phyloP scores from a whole-genome alignment of 2,113 vertebrate genomes.

The Rhegmatorhina hoffmannsi region DNA sequence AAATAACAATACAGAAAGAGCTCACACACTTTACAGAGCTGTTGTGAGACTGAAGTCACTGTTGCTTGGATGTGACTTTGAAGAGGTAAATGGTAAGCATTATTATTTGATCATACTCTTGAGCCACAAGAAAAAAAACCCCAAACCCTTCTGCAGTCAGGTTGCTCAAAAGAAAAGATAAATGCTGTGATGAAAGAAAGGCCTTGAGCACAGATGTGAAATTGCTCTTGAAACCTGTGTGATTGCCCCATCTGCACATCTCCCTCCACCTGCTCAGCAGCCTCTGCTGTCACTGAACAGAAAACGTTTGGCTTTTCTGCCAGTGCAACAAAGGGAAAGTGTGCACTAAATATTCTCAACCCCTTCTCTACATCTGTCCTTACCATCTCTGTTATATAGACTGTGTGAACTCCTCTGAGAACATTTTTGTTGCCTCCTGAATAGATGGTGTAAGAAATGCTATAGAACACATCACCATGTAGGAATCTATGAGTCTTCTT shows the following conservation, averaged over 20 bases:
- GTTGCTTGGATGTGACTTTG: neutral
- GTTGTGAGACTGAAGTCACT: neutral
- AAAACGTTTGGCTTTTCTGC: slow-evolving; percentile 25
- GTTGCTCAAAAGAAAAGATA: slow-evolving; percentile 27
- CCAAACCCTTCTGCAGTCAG: neutral
- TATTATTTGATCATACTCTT: slow-evolving; percentile 15
- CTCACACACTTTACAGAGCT: neutral
- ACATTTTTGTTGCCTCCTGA: slow-evolving; percentile 6
- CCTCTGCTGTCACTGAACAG: neutral
- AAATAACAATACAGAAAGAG: neutral
- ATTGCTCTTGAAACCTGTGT: slow-evolving; percentile 32
- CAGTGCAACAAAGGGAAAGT: slow-evolving; percentile 6
- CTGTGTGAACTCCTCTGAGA: neutral
- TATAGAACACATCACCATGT: neutral
- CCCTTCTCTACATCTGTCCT: slow-evolving; percentile 4
- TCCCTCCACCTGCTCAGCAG: slow-evolving; percentile 46
- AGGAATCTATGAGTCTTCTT: neutral
- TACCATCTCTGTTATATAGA: neutral
- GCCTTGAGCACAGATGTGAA: slow-evolving; percentile 46
- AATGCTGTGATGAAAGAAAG: slow-evolving; percentile 4
- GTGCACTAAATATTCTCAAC: neutral
- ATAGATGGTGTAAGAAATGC: neutral
- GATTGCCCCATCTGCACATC: slow-evolving; percentile 55
- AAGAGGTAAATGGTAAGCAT: neutral
- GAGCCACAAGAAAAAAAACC: neutral